These are phyloP conservation scores for Panurus biarmicus DNA, from an alignment of 2,113 vertebrate species.

Conservation along the genomic window DNA sequence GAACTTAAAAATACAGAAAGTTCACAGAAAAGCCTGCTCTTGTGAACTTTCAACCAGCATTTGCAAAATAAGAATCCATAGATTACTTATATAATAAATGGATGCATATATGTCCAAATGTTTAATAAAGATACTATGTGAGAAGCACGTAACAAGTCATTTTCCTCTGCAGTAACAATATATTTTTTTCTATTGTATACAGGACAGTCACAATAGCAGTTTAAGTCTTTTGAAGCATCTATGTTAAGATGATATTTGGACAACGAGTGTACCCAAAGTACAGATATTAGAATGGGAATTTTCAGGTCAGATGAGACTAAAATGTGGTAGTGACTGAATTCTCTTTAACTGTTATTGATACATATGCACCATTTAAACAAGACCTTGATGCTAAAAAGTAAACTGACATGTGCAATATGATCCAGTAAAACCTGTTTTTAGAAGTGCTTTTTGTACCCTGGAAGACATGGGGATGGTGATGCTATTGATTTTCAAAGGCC, in stretches of 20 bases:
- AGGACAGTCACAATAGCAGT: neutral
- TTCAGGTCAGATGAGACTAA: neutral
- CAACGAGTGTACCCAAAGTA: neutral
- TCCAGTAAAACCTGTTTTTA: neutral
- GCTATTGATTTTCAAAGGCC: neutral
- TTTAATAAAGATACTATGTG: slow-evolving; percentile 31
- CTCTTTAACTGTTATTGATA: neutral
- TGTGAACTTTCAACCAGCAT: neutral
- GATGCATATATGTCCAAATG: neutral
- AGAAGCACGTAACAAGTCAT: slow-evolving; percentile 22
- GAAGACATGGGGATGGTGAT: neutral
- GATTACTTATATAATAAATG: slow-evolving; percentile 11
- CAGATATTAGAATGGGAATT: neutral
- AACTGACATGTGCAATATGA: neutral
- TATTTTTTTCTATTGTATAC: neutral
- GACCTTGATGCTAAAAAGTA: neutral
- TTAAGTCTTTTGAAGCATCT: neutral
- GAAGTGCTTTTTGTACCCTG: neutral
- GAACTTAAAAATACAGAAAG: neutral
- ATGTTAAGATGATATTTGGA: neutral
- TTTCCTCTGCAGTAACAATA: slow-evolving; percentile 14
- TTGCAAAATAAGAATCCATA: slow-evolving; percentile 29
- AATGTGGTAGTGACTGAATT: neutral
- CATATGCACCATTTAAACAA: neutral
- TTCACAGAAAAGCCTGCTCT: slow-evolving; percentile 36